These are phyloP conservation scores for Phrynosoma blainvillii DNA, from an alignment of 2,113 vertebrate species.

Conservation along the genomic window DNA sequence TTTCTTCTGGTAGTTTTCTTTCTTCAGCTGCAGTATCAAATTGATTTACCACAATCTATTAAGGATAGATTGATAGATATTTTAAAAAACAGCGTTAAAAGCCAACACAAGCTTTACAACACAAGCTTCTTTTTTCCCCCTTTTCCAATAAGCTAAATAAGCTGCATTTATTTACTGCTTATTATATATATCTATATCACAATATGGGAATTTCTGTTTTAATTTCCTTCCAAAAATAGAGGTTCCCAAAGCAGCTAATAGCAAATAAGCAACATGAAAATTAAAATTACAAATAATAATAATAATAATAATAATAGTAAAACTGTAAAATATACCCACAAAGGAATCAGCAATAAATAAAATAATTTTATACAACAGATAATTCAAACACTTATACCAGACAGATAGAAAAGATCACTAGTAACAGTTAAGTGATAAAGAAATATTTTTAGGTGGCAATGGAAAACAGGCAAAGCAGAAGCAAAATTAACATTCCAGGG, in stretches of 20 bases:
- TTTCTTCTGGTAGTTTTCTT: constrained; percentile 50
- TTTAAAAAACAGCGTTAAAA: constrained; percentile 23
- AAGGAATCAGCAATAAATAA: not conserved
- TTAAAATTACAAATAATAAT: not conserved
- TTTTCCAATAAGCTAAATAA: not conserved
- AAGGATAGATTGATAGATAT: too few species aligned
- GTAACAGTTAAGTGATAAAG: not conserved
- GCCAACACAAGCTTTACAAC: not conserved
- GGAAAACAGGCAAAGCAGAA: not conserved
- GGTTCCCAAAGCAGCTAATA: not conserved
- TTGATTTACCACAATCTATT: constrained; percentile 31
- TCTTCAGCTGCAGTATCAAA: constrained; percentile 34
- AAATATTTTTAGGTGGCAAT: not conserved
- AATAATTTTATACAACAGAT: not conserved
- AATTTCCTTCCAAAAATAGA: not conserved
- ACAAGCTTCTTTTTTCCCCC: not conserved
- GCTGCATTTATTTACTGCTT: not conserved
- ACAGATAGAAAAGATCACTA: not conserved
- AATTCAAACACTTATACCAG: not conserved
- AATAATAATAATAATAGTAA: constrained; percentile 6
- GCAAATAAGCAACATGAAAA: not conserved
- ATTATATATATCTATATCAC: too few species aligned
- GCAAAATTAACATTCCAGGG: not conserved
- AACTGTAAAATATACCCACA: constrained; percentile 5
- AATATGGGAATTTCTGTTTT: not conserved